Conservation (phyloP, 2,888 invertebrate species). For the Heliconius ethilla region DNA sequence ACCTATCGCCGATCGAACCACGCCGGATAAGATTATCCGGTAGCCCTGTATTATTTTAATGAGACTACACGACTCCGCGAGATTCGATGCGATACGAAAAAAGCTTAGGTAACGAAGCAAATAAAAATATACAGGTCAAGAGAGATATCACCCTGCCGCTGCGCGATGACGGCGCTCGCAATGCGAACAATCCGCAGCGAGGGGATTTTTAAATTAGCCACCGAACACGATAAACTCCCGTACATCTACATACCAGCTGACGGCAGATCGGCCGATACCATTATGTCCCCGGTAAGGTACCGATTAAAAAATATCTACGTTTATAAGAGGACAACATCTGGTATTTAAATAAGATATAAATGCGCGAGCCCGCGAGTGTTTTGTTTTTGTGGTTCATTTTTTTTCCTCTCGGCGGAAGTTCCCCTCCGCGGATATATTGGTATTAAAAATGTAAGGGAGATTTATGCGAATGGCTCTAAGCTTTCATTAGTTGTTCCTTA, state of each 20-base stretch:
- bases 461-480: constrained; percentile 82
- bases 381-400: constrained; percentile 71
- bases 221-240: constrained; percentile 71
- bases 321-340: constrained; percentile 79
- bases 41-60: constrained; percentile 82
- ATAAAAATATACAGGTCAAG: constrained; percentile 77
- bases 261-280: constrained; percentile 80
- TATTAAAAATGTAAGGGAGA: constrained; percentile 83
- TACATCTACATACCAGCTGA: constrained; percentile 79
- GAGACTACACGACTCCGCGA: constrained; percentile 80
- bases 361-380: constrained; percentile 74
- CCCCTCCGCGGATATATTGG: constrained; percentile 80
- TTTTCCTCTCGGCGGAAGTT: constrained; percentile 68
- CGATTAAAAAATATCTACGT: constrained; percentile 79
- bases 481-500: constrained; percentile 82
- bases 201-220: constrained; percentile 78
- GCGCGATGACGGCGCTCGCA: constrained; percentile 62
- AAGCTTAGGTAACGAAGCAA: constrained; percentile 78
- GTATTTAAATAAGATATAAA: constrained; percentile 82
- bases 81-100: constrained; percentile 77
- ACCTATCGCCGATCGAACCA: constrained; percentile 81
- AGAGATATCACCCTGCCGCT: constrained; percentile 74
- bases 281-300: constrained; percentile 80
- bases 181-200: constrained; percentile 59
- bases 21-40: constrained; percentile 82